Percentiles rank a stretch among this genome's conserved stretches.
phyloP scores from a whole-genome alignment of 2,113 vertebrate species.

The Sander lucioperca region DNA sequence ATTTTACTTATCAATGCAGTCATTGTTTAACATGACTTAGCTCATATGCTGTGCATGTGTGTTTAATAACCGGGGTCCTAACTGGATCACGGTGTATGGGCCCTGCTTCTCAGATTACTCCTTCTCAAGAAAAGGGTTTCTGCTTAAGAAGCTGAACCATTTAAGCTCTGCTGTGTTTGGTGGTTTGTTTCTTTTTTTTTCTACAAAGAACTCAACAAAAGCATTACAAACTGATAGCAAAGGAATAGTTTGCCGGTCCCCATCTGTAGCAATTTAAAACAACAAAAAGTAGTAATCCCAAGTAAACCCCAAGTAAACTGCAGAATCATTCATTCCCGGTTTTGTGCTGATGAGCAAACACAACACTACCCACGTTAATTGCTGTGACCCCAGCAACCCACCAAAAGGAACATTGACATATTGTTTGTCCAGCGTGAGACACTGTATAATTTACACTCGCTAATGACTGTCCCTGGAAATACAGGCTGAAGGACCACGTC shows the following conservation, averaged over 20 bases:
- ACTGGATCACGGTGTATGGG: constrained; percentile 59
- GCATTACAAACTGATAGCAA: constrained; percentile 35
- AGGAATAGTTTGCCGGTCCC: constrained; percentile 21
- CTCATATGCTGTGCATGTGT: constrained; percentile 81
- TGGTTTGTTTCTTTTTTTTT: constrained; percentile 19
- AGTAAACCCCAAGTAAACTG: constrained; percentile 72
- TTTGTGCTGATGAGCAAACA: constrained; percentile 82
- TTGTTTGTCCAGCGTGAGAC: constrained; percentile 85
- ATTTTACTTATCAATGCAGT: constrained; percentile 81
- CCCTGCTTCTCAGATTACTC: constrained; percentile 74
- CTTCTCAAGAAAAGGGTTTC: constrained; percentile 43
- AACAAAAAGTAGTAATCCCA: constrained; percentile 70
- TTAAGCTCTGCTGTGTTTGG: constrained; percentile 31
- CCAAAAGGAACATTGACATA: constrained; percentile 85
- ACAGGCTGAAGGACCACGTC: constrained; percentile 79
- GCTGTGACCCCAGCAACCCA: constrained; percentile 81
- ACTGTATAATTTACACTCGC: constrained; percentile 83
- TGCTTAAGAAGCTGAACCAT: constrained; percentile 31
- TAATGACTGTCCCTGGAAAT: constrained; percentile 82
- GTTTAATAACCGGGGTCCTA: constrained; percentile 76
- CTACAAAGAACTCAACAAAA: constrained; percentile 22
- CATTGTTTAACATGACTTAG: constrained; percentile 79
- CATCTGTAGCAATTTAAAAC: constrained; percentile 50
- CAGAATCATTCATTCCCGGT: constrained; percentile 75
- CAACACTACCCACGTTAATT: constrained; percentile 82